Conservation (phyloP, 2,113 vertebrate species). For the Antechinus stuartii region DNA sequence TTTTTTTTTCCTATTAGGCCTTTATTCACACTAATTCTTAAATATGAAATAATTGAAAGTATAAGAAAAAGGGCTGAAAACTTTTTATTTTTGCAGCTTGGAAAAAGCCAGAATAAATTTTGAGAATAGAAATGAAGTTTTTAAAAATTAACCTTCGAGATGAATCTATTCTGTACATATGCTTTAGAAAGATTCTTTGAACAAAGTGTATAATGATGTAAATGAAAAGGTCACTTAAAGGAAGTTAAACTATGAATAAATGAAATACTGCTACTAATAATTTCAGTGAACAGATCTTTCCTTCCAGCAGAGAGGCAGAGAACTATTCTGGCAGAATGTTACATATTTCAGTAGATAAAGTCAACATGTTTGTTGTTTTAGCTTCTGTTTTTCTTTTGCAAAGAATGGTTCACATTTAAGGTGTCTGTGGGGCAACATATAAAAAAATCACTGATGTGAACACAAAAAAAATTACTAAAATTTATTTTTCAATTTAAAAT, state of each 20-base stretch:
- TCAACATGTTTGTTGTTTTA: neutral
- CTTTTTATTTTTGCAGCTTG: neutral
- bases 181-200: neutral
- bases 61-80: neutral
- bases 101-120: slow-evolving; percentile 17
- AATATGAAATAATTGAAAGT: neutral
- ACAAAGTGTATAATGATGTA: neutral
- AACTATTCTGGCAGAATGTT: neutral
- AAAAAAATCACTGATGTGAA: neutral
- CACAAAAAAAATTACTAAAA: neutral
- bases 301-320: neutral
- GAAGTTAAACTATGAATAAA: neutral
- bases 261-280: neutral
- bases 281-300: neutral
- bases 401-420: neutral
- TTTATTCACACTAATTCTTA: neutral
- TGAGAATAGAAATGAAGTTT: neutral
- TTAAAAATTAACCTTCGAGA: neutral
- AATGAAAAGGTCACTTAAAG: neutral
- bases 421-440: neutral
- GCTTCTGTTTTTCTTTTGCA: neutral
- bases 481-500: neutral
- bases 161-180: neutral
- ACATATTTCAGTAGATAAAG: neutral
- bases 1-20: neutral